A percentile compares a stretch with the other conserved stretches of the same genome.
Evolutionary conservation across 1,140 invertebrate genomes (phyloP).

Genomic region (Oscheius sp.): DNA sequence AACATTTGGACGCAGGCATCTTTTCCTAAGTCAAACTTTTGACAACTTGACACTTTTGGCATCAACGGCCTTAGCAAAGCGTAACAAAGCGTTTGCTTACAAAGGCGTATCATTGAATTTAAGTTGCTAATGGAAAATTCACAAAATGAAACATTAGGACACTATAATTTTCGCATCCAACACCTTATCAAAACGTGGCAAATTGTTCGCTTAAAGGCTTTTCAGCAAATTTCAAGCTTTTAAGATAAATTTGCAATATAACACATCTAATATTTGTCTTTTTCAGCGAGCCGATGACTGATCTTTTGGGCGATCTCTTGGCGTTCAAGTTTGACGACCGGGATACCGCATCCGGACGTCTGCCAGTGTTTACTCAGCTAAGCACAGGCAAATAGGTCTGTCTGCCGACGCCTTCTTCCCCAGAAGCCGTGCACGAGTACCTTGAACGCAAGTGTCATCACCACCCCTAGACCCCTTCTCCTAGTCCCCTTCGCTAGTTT

Average conservation of each 20-base stretch:
- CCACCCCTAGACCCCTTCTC: background rate
- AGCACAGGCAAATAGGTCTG: slow-evolving; percentile 12
- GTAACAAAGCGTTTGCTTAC: no score
- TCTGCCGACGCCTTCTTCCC: background rate
- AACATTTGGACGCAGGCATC: no score
- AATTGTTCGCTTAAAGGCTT: no score
- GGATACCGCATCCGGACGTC: slow-evolving; percentile 1
- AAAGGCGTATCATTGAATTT: no score
- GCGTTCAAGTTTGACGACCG: slow-evolving; percentile 4
- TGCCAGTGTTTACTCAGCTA: slow-evolving; percentile 23
- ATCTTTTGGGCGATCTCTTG: background rate
- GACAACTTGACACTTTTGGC: no score
- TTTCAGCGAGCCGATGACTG: slow-evolving; percentile 1
- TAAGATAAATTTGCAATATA: background rate
- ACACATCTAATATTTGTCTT: background rate
- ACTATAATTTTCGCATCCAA: no score
- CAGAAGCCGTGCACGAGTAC: background rate
- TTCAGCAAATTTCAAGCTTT: no score
- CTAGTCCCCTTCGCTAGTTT: background rate
- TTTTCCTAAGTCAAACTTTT: no score
- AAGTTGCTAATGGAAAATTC: no score
- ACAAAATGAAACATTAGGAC: no score
- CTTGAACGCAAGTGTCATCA: background rate
- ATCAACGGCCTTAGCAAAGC: no score
- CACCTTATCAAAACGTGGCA: no score